Base-by-base conservation (phyloP, 1,140 invertebrate genomes). In the Orussus abietinus region DNA sequence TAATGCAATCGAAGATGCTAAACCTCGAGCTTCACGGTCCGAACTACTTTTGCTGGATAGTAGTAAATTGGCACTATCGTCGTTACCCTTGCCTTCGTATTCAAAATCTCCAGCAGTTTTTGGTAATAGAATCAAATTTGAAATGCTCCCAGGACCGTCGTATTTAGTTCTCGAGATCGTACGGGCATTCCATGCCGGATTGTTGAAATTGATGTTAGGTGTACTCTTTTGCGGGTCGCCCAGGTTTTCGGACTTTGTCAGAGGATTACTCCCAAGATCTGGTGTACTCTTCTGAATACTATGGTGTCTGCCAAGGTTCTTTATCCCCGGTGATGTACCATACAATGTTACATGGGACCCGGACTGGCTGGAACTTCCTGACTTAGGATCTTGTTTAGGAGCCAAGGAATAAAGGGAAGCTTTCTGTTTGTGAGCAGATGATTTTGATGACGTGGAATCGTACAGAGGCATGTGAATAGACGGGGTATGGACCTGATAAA, bases 401-500 rank as follows among this genome's bases (percentile, higher is more conserved):
- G 49, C 38, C 29, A 53, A 32, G 30, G 60, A 62, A 31, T 64
- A 61, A 5, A 59, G 37, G 33, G 65, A 67, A 42, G 51, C 42
- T 47, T 55, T 55, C 45, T 60, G 60, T 37, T 55, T 64, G 29
- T 50, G 45, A 14, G 40, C 42, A 25, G 51, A 57, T 21, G 56
- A 48, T 53, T 62, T 68, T 34, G 54, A 48, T 32, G 53, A 50
- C 34, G 63, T 56, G 18, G 68, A 62, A 51, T 66, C 62, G 37
- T 69, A 64, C 34, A 72, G 45, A 42, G 69, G 68, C 57, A 66
- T 64, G 52, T 72, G 61, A 66, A 69, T 66, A 62, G 62, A 68
- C 54, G 69, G 62, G 54, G 65, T 66, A 72, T 71, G 68, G 68
- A 84, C 82, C 77, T 84, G 81, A 72, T 84, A 84, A 55, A 86